Conservation (phyloP, 1,140 invertebrate species). For the Drosophila bocki region DNA sequence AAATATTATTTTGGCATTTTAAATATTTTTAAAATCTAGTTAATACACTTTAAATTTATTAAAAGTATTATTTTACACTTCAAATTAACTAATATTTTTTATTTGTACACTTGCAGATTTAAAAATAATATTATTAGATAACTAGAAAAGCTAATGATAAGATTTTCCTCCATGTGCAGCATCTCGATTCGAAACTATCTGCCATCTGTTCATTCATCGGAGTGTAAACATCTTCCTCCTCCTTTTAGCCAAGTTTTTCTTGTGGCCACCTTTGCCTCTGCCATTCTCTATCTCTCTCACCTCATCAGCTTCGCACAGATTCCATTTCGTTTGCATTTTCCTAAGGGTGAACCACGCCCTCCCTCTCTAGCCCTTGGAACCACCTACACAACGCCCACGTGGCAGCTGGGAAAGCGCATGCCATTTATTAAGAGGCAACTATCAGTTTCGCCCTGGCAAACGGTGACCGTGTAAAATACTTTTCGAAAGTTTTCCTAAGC, state of each 20-base stretch:
- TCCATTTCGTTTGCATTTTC: conserved; percentile 67
- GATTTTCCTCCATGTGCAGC: neutral
- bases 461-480: conserved; percentile 72
- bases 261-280: conserved; percentile 17
- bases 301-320: conserved; percentile 53
- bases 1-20: no score
- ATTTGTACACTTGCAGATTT: no score
- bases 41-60: no score
- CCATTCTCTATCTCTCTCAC: conserved; percentile 29
- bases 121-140: neutral
- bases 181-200: conserved; percentile 20
- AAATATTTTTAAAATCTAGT: no score
- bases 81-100: no score
- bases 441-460: conserved; percentile 66
- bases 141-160: neutral
- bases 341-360: neutral
- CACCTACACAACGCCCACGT: conserved; percentile 2
- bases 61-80: no score
- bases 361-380: neutral
- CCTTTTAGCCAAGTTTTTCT: conserved; percentile 21
- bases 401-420: conserved; percentile 37
- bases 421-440: conserved; percentile 77
- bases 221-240: conserved; percentile 57
- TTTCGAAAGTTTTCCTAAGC: conserved; percentile 72
- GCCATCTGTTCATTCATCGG: conserved; percentile 53